A percentile compares a stretch with the other conserved stretches of the same genome.
These are phyloP conservation scores for Drosophila prostipennis DNA, from an alignment of 2,888 invertebrate genomes.

Conservation along the genomic window DNA sequence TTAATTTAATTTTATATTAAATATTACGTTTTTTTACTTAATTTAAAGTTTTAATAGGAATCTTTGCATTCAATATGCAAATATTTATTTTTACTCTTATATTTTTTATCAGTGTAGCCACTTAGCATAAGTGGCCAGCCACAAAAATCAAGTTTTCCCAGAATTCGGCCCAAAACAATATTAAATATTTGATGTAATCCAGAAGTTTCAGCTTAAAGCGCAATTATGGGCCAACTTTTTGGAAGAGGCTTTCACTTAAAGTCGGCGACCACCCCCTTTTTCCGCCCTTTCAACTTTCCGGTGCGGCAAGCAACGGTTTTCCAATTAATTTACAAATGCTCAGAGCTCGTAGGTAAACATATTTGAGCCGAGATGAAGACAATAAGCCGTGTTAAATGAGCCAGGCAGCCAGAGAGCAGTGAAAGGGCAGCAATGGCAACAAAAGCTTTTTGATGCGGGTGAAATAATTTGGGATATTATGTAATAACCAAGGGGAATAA, in stretches of 20 bases:
- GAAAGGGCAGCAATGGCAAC: constrained; percentile 32
- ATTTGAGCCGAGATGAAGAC: constrained; percentile 40
- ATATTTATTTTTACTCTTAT: too few relatives aligned
- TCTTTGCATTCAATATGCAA: too few relatives aligned
- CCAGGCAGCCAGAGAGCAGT: constrained; percentile 23
- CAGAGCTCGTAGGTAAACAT: constrained; percentile 19
- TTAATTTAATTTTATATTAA: too few relatives aligned
- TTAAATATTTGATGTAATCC: too few relatives aligned
- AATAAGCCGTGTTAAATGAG: constrained; percentile 48
- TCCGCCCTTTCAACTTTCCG: constrained; percentile 10
- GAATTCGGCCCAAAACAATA: too few relatives aligned
- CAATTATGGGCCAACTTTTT: constrained; percentile 16
- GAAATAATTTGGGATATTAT: constrained; percentile 42
- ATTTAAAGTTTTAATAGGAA: too few relatives aligned
- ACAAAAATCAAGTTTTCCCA: too few relatives aligned
- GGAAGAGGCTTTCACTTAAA: constrained; percentile 21
- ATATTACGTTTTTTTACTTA: too few relatives aligned
- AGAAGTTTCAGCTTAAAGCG: constrained; percentile 11
- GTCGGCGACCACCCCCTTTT: background rate
- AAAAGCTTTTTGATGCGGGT: constrained; percentile 39
- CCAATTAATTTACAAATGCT: constrained; percentile 41
- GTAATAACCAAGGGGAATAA: constrained; percentile 19
- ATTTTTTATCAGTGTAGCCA: too few relatives aligned
- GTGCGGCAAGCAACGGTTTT: constrained; percentile 35
- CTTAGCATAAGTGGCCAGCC: too few relatives aligned